Evolutionary conservation across 2,113 vertebrate genomes (phyloP).

Genomic region (Zeus faber): DNA sequence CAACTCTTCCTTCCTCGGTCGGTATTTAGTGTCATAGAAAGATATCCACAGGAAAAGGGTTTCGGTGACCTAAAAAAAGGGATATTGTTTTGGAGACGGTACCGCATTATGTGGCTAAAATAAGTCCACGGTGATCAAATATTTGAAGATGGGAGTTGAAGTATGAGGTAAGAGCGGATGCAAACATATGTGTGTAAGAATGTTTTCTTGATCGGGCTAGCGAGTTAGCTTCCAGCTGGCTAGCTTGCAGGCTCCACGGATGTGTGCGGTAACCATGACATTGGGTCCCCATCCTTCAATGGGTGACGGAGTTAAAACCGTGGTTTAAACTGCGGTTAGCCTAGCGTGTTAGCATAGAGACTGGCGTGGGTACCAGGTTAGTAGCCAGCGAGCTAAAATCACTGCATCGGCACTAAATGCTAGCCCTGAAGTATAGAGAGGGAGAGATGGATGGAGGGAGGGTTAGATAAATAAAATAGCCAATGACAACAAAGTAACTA

Average conservation of each 20-base stretch:
- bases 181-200: conserved; percentile 43
- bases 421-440: too few relatives aligned
- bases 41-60: conserved; percentile 38
- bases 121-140: conserved; percentile 7
- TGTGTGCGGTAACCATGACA: neutral
- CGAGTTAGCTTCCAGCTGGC: conserved; percentile 42
- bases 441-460: too few relatives aligned
- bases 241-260: conserved; percentile 35
- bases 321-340: too few relatives aligned
- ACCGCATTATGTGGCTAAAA: conserved; percentile 7
- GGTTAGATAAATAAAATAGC: too few relatives aligned
- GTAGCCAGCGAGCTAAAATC: too few relatives aligned
- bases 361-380: too few relatives aligned
- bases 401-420: too few relatives aligned
- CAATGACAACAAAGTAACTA: too few relatives aligned
- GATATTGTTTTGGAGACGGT: neutral
- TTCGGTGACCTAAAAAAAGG: conserved; percentile 28
- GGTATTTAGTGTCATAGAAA: conserved; percentile 41
- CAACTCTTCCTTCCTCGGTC: conserved; percentile 57
- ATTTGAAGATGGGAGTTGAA: conserved; percentile 41
- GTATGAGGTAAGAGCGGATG: conserved; percentile 59
- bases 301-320: too few relatives aligned
- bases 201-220: conserved; percentile 47
- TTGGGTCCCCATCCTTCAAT: too few relatives aligned
- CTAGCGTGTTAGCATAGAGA: too few relatives aligned